Conservation (phyloP, 1,140 invertebrate genomes). For the Drosophila pachea region DNA sequence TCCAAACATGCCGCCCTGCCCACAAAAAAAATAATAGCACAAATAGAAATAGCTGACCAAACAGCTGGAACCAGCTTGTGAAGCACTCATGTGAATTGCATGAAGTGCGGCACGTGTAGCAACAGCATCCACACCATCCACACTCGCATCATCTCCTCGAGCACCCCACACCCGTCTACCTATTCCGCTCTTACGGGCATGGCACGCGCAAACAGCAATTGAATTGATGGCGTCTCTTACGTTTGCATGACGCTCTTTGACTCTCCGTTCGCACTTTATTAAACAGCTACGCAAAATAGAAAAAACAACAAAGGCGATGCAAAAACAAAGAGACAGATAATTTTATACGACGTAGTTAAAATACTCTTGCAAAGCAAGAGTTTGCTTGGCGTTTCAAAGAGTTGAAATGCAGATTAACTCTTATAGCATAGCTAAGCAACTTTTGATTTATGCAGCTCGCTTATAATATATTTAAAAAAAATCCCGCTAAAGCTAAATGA, state of each 20-base stretch:
- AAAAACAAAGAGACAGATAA: not conserved
- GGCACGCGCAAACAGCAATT: constrained; percentile 59
- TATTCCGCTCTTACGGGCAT: not conserved
- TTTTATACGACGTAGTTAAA: not conserved
- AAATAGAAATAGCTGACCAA: constrained; percentile 39
- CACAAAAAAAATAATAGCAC: not conserved
- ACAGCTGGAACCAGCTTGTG: constrained; percentile 45
- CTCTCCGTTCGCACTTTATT: constrained; percentile 41
- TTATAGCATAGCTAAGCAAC: too few species aligned
- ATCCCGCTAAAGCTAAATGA: too few species aligned
- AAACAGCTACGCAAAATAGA: constrained; percentile 18
- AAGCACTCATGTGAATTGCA: constrained; percentile 72
- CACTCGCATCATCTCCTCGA: constrained; percentile 9
- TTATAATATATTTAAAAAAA: too few species aligned
- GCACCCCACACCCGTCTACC: not conserved
- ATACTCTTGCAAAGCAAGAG: not conserved
- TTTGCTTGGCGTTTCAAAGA: too few species aligned
- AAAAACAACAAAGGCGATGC: constrained; percentile 1
- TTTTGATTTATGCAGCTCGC: too few species aligned
- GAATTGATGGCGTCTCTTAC: constrained; percentile 55
- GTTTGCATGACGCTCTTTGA: constrained; percentile 32
- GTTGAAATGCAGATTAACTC: too few species aligned
- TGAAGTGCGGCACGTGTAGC: constrained; percentile 58
- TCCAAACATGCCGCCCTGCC: not conserved
- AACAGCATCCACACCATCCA: constrained; percentile 28